Base-by-base conservation (phyloP, 2,888 invertebrate species). In the Vanessa cardui region DNA sequence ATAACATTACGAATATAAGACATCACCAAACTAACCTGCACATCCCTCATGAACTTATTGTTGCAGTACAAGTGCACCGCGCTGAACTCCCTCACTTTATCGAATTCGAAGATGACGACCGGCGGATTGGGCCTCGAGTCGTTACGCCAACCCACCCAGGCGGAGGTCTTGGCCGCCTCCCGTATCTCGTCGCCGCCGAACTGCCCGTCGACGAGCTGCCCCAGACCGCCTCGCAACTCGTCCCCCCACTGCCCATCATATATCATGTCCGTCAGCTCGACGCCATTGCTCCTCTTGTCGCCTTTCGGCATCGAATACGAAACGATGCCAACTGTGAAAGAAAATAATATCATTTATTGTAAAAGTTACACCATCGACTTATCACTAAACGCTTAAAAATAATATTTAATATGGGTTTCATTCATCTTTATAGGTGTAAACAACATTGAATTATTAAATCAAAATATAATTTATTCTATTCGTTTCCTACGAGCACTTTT, bases 71-170 rank as follows among this genome's bases (percentile, higher is more conserved):
- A 94, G 81, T 96, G 95, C 33, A 98, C 95, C 1, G 95, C 95
- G 58, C 95, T 96, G 90, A 98, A 98, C 87, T 98, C 98, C 20
- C 98, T 94, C 68, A 97, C 96, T 81, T 94, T 94, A 83, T 98
- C 98, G 88, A 98, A 98, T 85, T 97, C 97, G 90, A 96, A 96
- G 68, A 93, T 94, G 75, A 96, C 93, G 77, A 95, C 95, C 0
- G 96, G 94, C 0, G 96, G 94, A 44, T 92, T 89, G 5, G 95
- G 90, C 8, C 81, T 76, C 2, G 96, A 95, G 82, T 97, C 96
- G 85, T 97, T 97, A 80, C 95, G 94, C 98, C 98, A 98, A 0
- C 98, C 98, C 44, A 98, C 96, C 98, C 98, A 98, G 62, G 97
- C 96, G 79, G 96, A 86, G 65, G 77, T 82, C 73, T 86, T 96